Evolutionary conservation across 2,113 vertebrate genomes (phyloP), one percentile per base, ranked within the genome.

Genomic region (Microcebus griseorufus): DNA sequence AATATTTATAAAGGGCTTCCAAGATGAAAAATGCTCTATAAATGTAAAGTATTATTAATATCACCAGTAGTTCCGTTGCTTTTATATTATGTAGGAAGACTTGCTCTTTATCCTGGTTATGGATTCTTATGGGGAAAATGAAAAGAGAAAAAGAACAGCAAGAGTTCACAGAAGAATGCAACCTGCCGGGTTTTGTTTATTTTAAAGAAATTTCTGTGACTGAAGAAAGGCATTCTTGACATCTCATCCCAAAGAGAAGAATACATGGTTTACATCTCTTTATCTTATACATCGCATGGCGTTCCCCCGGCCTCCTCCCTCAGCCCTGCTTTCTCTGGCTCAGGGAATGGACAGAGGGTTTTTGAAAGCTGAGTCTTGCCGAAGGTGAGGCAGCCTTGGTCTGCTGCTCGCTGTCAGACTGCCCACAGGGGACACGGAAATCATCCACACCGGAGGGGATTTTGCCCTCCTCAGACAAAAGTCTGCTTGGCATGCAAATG

Each of bases 1-100:
- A 94, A 94, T 94, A 79, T 91, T 90, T 93, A 86, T 55, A 51
- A 93, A 93, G 60, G 65, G 18, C 22, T 67, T 95, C 96, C 62
- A 93, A 83, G 78, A 78, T 76, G 79, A 93, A 91, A 93, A 94
- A 25, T 53, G 9, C 39, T 84, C 88, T 42, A 29, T 75, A 82
- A 73, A 37, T 58, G 42, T 79, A 58, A 93, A 97, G 42, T 58
- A 70, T 93, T 93, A 88, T 96, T 97, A 83, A 39, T 11, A n/a
- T 67, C 55, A 67, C 64, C 45, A 27, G 69, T 5, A 62, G 60
- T 37, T 76, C 93, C 17, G 17, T 8, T 70, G 75, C 65, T 92
- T 92, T 84, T 80, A 20, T 75, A 25, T 91, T 64, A 60, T 37
- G 23, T 13, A 20, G 81, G 39, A 94, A 96, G 91, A 51, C 20